Evolutionary conservation across 2,888 invertebrate genomes (phyloP).

Genomic region (Erebia palarica): DNA sequence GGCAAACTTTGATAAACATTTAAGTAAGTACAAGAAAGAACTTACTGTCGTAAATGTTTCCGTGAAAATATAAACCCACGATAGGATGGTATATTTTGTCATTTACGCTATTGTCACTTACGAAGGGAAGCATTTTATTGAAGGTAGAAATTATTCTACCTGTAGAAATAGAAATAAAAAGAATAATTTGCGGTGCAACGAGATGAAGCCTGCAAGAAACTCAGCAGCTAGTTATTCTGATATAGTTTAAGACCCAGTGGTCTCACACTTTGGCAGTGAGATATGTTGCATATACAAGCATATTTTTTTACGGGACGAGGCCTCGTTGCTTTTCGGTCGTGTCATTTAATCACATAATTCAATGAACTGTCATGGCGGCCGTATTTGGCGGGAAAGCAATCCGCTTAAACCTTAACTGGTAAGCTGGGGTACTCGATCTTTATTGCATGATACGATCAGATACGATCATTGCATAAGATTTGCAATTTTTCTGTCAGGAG

Average conservation of each 20-base stretch:
- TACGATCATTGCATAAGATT: slow-evolving; percentile 55
- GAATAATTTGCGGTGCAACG: not conserved
- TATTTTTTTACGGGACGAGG: not conserved
- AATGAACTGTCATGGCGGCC: slow-evolving; percentile 75
- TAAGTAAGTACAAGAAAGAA: too few relatives aligned
- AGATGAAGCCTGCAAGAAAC: not conserved
- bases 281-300: not conserved
- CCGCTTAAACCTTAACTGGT: slow-evolving; percentile 75
- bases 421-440: slow-evolving; percentile 70
- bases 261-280: not conserved
- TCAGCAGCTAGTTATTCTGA: not conserved
- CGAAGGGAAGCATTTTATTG: too few relatives aligned
- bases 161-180: not conserved
- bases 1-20: too few relatives aligned
- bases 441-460: slow-evolving; percentile 64
- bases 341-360: slow-evolving; percentile 78
- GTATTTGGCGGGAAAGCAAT: slow-evolving; percentile 82
- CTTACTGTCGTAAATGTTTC: too few relatives aligned
- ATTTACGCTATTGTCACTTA: too few relatives aligned
- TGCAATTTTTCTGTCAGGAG: slow-evolving; percentile 43
- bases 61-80: too few relatives aligned
- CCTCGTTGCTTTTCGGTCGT: slow-evolving; percentile 4
- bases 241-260: slow-evolving; percentile 1
- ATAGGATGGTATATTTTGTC: too few relatives aligned
- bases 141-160: not conserved